Base-by-base conservation (phyloP, 2,888 invertebrate species). In the Orthosia gothica region DNA sequence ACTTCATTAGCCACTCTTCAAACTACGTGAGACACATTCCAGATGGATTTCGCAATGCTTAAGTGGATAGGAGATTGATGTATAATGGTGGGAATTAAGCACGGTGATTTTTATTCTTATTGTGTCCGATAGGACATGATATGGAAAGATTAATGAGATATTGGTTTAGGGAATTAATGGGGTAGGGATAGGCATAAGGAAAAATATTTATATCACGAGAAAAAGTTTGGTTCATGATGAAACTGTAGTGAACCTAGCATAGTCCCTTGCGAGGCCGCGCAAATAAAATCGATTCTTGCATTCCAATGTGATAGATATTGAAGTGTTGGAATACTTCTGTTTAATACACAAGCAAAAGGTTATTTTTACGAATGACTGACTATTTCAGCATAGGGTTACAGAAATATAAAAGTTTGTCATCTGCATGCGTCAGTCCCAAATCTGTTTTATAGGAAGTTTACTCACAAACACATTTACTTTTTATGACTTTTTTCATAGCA, bases 1-100 rank as follows among this genome's bases (percentile, higher is more conserved):
- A 94, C 95, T 95, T 95, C 95, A 95, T 96, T 95, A 95, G 91
- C 91, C 93, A 91, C 93, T 92, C 92, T 91, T 86, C 87, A 82
- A 80, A 74, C 79, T 85, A 93, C 94, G 95, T 94, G 95, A 94
- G 93, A 93, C 93, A 93, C 95, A 95, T 95, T 91, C 92, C 86
- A 87, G 92, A 94, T 93, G 91, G 89, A 88, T 89, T 91, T 92
- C 89, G 91, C 91, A 92, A 90, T 89, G 90, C 89, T 89, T 93
- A 93, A 94, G 90, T 92, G 92, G 94, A 90, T 89, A 82, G 89
- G 88, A 91, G 94, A 95, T 94, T 94, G 95, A 95, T 94, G 93
- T 92, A 95, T 94, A 95, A 94, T 94, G 90, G 92, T 85, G 87
- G 88, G 92, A 92, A 94, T 93, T 92, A 92, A 91, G 90, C 88